phyloP scores from a whole-genome alignment of 1,140 invertebrate genomes.

The Drosophila ananassae region DNA sequence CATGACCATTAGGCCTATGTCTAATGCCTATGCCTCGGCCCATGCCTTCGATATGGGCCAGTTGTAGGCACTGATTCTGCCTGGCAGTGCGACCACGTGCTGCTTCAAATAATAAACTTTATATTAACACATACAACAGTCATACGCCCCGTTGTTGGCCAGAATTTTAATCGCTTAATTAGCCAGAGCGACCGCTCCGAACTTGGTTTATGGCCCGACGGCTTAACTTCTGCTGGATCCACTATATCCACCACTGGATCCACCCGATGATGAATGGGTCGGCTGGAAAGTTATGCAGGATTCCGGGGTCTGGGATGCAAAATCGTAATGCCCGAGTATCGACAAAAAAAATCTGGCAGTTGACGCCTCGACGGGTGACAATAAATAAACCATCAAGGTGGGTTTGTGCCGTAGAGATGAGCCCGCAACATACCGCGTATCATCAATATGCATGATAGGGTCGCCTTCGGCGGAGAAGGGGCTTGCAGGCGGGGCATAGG shows the following conservation, averaged over 20 bases:
- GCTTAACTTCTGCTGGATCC: slow-evolving; percentile 22
- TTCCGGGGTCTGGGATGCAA: slow-evolving; percentile 49
- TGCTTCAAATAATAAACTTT: slow-evolving; percentile 83
- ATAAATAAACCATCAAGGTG: slow-evolving; percentile 61
- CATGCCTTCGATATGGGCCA: slow-evolving; percentile 45
- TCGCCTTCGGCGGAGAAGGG: slow-evolving; percentile 9
- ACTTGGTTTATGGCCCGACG: slow-evolving; percentile 66
- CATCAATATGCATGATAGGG: slow-evolving; percentile 79
- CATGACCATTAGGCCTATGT: slow-evolving; percentile 54
- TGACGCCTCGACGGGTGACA: slow-evolving; percentile 60
- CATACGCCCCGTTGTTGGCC: slow-evolving; percentile 62
- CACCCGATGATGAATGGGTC: slow-evolving; percentile 62
- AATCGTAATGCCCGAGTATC: slow-evolving; percentile 54
- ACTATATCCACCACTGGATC: slow-evolving; percentile 19
- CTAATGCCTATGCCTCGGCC: slow-evolving; percentile 1
- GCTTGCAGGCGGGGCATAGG: background rate
- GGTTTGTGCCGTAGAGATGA: slow-evolving; percentile 21
- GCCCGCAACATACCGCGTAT: slow-evolving; percentile 36
- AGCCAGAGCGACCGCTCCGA: slow-evolving; percentile 47
- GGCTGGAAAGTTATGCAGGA: slow-evolving; percentile 62
- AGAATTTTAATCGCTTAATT: slow-evolving; percentile 83
- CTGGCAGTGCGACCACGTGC: slow-evolving; percentile 62
- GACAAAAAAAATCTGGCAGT: slow-evolving; percentile 48
- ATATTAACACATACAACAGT: slow-evolving; percentile 83
- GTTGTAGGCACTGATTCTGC: background rate